Percentiles rank a stretch among this genome's conserved stretches.
Evolutionary conservation across 30 jellyfish, hydroid and myxozoan genomes (phyloP).

Genomic region (Sanderia malayensis): DNA sequence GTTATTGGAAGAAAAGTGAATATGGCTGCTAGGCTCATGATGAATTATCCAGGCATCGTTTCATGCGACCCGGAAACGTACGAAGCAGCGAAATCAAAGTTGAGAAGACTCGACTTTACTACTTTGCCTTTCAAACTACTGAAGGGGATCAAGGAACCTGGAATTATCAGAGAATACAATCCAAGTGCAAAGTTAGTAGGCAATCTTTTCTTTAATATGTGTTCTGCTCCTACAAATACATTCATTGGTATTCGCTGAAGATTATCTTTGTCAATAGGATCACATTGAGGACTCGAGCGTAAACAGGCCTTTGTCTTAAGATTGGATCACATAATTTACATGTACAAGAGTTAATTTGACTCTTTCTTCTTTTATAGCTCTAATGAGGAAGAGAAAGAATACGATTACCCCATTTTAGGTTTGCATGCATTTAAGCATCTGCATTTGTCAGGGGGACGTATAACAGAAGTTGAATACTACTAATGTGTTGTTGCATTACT

Average conservation of each 20-base stretch:
- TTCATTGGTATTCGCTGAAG: no score
- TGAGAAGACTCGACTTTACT: constrained; percentile 57
- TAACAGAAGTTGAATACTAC: no score
- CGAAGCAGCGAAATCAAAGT: constrained; percentile 65
- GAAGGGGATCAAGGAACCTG: constrained; percentile 81
- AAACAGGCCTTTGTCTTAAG: no score
- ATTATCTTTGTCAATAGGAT: no score
- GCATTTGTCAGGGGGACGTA: no score
- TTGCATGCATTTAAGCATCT: no score
- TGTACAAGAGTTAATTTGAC: no score
- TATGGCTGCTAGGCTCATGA: constrained; percentile 96
- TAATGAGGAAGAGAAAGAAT: constrained; percentile 48
- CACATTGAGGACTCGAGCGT: no score
- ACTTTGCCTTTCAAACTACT: constrained; percentile 53
- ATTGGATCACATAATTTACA: no score
- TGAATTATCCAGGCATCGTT: constrained; percentile 73
- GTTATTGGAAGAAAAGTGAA: constrained; percentile 93
- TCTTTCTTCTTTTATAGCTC: constrained; percentile 19
- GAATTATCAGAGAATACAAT: constrained; percentile 56
- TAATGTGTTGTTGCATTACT: no score
- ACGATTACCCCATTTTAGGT: constrained; percentile 62
- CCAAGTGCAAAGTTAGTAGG: constrained; percentile 28
- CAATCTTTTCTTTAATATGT: no score
- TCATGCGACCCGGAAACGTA: constrained; percentile 88
- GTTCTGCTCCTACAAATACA: no score